These are phyloP conservation scores for Myiozetetes cayanensis DNA, from an alignment of 2,113 vertebrate genomes.

Conservation along the genomic window DNA sequence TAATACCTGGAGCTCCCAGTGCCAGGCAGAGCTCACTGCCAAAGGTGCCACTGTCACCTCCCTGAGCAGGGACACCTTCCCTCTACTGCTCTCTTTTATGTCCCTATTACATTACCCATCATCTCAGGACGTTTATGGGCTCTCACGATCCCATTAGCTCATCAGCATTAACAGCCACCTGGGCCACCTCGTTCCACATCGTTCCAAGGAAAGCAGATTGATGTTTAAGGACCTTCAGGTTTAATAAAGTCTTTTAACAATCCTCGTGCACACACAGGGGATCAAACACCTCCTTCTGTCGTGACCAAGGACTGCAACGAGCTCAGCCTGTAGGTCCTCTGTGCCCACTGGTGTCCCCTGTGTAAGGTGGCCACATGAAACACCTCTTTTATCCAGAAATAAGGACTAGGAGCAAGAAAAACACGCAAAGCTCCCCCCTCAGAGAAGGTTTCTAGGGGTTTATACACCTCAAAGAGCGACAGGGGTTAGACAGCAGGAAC, in stretches of 20 bases:
- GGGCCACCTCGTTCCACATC: not conserved
- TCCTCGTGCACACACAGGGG: not conserved
- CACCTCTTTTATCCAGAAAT: not conserved
- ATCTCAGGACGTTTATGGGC: not conserved
- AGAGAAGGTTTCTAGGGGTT: not conserved
- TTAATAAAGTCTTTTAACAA: not conserved
- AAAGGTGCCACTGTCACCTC: not conserved
- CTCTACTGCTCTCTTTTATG: not conserved
- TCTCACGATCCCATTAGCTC: not conserved
- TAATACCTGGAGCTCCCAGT: not conserved
- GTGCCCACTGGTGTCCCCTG: not conserved
- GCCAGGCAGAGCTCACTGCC: not conserved
- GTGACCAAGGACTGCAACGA: not conserved
- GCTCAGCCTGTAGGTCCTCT: not conserved
- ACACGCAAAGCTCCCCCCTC: fast-evolving
- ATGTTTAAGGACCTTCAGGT: not conserved
- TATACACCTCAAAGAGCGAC: fast-evolving
- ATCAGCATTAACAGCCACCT: not conserved
- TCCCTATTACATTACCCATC: not conserved
- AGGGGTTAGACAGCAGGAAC: not conserved
- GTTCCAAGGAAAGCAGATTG: not conserved
- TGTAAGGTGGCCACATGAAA: not conserved
- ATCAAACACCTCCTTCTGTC: not conserved
- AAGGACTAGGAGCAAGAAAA: not conserved
- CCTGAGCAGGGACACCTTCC: fast-evolving